These are phyloP conservation scores for Discoglossus pictus DNA, from an alignment of 2,797 vertebrate species.

Conservation along the genomic window DNA sequence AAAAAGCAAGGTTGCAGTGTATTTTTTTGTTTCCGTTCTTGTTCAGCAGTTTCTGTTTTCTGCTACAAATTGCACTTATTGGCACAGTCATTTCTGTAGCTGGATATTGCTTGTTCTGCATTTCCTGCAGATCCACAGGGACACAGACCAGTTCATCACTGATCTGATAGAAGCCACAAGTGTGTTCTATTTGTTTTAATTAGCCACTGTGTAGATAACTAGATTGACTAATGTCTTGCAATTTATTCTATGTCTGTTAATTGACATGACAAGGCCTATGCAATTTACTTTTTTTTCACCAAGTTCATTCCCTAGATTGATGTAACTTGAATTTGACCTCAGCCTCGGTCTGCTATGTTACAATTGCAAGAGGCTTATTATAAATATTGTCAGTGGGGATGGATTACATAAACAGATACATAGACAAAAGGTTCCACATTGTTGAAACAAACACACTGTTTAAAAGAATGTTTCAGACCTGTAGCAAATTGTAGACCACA, in stretches of 20 bases:
- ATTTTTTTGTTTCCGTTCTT: no score
- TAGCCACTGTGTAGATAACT: slow-evolving; percentile 36
- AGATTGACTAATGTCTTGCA: slow-evolving; percentile 26
- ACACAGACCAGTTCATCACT: slow-evolving; percentile 12
- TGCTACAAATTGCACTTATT: no score
- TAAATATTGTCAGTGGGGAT: neutral
- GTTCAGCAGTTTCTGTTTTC: no score
- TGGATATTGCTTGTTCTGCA: no score
- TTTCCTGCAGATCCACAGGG: neutral
- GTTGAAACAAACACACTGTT: no score
- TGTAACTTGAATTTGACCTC: slow-evolving; percentile 18
- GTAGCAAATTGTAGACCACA: no score
- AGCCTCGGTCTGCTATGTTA: slow-evolving; percentile 1
- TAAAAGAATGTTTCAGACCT: no score
- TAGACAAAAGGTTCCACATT: no score
- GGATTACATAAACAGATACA: no score
- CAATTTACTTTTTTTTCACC: slow-evolving; percentile 35
- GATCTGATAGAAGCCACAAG: neutral
- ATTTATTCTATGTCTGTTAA: slow-evolving; percentile 23
- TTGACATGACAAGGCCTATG: slow-evolving; percentile 17
- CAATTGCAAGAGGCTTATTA: neutral
- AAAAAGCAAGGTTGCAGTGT: no score
- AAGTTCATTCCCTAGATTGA: slow-evolving; percentile 9
- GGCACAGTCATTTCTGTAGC: no score
- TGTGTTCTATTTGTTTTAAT: slow-evolving; percentile 33